A percentile compares a stretch with the other conserved stretches of the same genome.
These are phyloP conservation scores for Sinocyclocheilus anophthalmus DNA, from an alignment of 2,113 vertebrate genomes.

Conservation along the genomic window DNA sequence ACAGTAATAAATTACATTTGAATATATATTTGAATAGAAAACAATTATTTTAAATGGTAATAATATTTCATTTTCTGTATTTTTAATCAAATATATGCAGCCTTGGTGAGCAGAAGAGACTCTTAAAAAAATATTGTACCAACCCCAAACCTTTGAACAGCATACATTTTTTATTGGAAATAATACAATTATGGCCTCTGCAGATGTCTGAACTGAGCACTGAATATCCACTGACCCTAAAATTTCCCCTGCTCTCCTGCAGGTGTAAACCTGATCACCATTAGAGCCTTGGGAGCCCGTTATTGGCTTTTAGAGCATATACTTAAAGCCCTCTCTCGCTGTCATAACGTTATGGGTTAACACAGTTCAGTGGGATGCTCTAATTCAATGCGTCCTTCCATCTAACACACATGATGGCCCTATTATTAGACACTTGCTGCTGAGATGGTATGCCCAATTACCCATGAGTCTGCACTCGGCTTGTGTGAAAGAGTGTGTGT, in stretches of 20 bases:
- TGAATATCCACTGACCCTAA: neutral
- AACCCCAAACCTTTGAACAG: neutral
- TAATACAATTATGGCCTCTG: neutral
- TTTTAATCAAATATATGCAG: too few species aligned
- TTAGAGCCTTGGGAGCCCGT: neutral
- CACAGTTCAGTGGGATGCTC: constrained; percentile 32
- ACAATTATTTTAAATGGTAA: too few species aligned
- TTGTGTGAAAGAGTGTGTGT: constrained; percentile 8
- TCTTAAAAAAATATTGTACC: neutral
- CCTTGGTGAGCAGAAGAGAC: too few species aligned
- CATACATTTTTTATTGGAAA: neutral
- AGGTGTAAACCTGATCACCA: constrained; percentile 17
- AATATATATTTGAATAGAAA: too few species aligned
- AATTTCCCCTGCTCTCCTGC: neutral
- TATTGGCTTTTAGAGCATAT: neutral
- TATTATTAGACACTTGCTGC: constrained; percentile 41
- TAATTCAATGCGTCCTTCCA: constrained; percentile 25
- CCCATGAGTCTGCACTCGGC: constrained; percentile 29
- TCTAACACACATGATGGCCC: constrained; percentile 18
- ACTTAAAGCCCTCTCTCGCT: constrained; percentile 17
- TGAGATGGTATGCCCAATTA: constrained; percentile 47
- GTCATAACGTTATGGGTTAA: constrained; percentile 30
- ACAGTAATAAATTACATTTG: too few species aligned
- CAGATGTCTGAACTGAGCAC: neutral
- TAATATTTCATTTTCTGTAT: too few species aligned